Evolutionary conservation across 2,113 vertebrate genomes (phyloP), one percentile per base, ranked within the genome.

Genomic region (Brachyhypopomus occidentalis): DNA sequence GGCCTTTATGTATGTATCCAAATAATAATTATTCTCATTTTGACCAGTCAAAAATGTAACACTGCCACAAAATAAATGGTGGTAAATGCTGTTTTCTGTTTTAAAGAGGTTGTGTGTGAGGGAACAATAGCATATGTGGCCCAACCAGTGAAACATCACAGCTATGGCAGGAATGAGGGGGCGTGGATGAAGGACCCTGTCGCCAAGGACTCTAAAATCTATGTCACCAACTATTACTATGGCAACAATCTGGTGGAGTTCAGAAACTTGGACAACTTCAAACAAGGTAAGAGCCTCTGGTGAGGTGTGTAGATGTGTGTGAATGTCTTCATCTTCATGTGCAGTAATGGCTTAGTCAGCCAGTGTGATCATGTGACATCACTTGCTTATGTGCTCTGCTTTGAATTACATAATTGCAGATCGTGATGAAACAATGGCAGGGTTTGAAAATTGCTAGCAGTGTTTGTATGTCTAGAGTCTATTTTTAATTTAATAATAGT

Each of bases 131-230:
- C 93, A 27, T 94, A 94, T 0, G 94, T 99, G 30, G 95, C 98
- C 62, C 83, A 86, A 2, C 96, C 97, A 0, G 83, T 80, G 48
- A 95, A 94, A 83, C 95, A 97, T 52, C 95, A 98, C 91, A 98
- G 95, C 89, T 99, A 98, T 0, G 97, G 97, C 7, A 95, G 96
- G 55, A 97, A 98, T 0, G 97, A 99, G 78, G 97, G 97, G 0
- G 96, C 97, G 48, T 99, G 97, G 97, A 99, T 99, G 97, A 99
- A 98, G 90, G 97, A 99, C 87, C 97, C 97, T 0, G 72, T 90
- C 0, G 94, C 95, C 19, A 95, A 88, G 83, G 96, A 98, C 4
- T 94, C 93, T 81, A 96, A 95, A 80, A 96, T 99, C 92, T 98
- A 98, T 0, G 91, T 99, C 89, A 98, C 97, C 79, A 99, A 98